phyloP scores from a whole-genome alignment of 2,888 invertebrate genomes.

The Acanthosepion pharaonis region DNA sequence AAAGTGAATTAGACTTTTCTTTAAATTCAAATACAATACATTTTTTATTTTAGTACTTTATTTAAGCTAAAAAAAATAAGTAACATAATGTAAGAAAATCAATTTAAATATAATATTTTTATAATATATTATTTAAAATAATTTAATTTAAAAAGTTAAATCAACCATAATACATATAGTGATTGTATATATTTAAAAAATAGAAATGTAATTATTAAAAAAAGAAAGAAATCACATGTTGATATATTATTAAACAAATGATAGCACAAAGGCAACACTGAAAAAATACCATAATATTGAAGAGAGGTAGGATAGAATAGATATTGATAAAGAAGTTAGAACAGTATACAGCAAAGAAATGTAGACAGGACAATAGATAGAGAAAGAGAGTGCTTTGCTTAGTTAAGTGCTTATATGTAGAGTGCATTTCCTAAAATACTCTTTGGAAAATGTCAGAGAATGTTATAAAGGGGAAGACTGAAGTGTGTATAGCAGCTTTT shows the following conservation, averaged over 20 bases:
- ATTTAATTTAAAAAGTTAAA: too few relatives aligned
- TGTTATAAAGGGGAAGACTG: background rate
- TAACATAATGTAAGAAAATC: too few relatives aligned
- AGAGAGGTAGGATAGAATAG: background rate
- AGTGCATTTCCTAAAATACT: conserved; percentile 33
- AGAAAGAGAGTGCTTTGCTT: background rate
- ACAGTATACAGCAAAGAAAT: background rate
- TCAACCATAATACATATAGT: too few relatives aligned
- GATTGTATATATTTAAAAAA: background rate
- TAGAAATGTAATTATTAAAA: background rate
- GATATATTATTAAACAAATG: background rate
- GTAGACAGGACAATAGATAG: background rate
- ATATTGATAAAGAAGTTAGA: background rate
- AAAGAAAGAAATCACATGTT: background rate
- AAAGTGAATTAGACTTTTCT: too few relatives aligned
- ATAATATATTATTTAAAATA: too few relatives aligned
- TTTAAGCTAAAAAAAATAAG: too few relatives aligned
- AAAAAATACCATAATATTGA: background rate
- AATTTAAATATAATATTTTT: too few relatives aligned
- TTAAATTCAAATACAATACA: too few relatives aligned
- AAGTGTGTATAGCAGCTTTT: conserved; percentile 33
- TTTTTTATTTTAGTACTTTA: too few relatives aligned
- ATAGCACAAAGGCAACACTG: background rate
- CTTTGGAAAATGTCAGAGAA: background rate
- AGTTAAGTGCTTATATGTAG: background rate